phyloP scores from a whole-genome alignment of 2,888 invertebrate genomes.

The Choreutis nemorana region DNA sequence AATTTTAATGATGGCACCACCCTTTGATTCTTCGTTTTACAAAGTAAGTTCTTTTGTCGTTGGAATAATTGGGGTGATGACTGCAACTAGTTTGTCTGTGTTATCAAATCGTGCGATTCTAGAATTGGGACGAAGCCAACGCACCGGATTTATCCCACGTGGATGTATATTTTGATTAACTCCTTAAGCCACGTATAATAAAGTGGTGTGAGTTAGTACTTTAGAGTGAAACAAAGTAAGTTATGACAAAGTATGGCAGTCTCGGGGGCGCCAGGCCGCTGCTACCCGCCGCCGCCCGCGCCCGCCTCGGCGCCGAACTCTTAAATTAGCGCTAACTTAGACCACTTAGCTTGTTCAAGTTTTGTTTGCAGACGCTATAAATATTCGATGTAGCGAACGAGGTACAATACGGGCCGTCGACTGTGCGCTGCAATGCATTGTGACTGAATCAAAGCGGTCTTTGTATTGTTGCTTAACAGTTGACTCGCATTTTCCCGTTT shows the following conservation, averaged over 20 bases:
- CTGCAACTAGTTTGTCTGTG: too few species aligned
- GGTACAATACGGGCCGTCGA: slow-evolving; percentile 36
- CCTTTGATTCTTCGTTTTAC: too few species aligned
- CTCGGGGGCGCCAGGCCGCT: slow-evolving; percentile 25
- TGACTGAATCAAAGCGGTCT: slow-evolving; percentile 32
- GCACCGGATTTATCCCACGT: too few species aligned
- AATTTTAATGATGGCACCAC: too few species aligned
- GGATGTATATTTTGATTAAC: too few species aligned
- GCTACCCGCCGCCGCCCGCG: slow-evolving; percentile 18
- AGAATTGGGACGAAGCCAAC: too few species aligned
- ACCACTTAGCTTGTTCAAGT: slow-evolving; percentile 59
- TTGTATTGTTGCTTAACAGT: slow-evolving; percentile 28
- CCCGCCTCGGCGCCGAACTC: slow-evolving; percentile 40
- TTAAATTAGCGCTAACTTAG: slow-evolving; percentile 62
- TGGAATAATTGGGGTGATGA: too few species aligned
- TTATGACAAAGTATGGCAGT: slow-evolving; percentile 52
- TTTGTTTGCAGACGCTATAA: slow-evolving; percentile 59
- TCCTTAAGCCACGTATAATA: slow-evolving; percentile 41
- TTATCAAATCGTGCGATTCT: too few species aligned
- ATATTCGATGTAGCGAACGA: slow-evolving; percentile 43
- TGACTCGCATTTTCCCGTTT: slow-evolving; percentile 19
- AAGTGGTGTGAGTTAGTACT: slow-evolving; percentile 17
- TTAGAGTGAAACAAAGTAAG: slow-evolving; percentile 26
- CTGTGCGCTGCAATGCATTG: slow-evolving; percentile 25
- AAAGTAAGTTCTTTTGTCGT: too few species aligned